These are phyloP conservation scores for Pseudochaenichthys georgianus DNA, from an alignment of 2,797 vertebrate genomes.

Conservation along the genomic window DNA sequence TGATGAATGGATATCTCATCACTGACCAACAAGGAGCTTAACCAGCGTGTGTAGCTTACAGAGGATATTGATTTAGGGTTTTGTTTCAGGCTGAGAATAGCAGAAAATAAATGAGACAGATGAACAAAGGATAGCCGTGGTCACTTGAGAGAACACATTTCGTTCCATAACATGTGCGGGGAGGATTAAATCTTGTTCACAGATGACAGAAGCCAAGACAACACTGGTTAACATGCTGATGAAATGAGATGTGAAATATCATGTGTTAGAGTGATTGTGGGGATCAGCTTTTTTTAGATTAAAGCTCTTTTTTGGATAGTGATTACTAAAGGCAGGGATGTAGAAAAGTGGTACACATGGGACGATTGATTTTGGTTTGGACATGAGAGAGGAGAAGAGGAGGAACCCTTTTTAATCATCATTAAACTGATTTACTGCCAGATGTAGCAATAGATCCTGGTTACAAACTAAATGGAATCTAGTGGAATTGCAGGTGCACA, in stretches of 20 bases:
- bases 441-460: background rate
- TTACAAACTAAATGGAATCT: background rate
- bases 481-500: background rate
- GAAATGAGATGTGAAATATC: background rate
- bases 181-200: slow-evolving; percentile 14
- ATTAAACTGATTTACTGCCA: slow-evolving; percentile 24
- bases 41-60: slow-evolving; percentile 34
- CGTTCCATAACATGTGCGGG: background rate
- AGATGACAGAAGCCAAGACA: background rate
- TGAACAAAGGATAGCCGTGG: slow-evolving; percentile 22
- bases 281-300: slow-evolving; percentile 3
- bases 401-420: slow-evolving; percentile 21
- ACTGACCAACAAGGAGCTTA: slow-evolving; percentile 32
- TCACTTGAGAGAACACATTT: slow-evolving; percentile 43
- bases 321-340: background rate
- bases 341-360: slow-evolving; percentile 13
- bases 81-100: slow-evolving; percentile 32
- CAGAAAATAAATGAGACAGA: slow-evolving; percentile 31
- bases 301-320: background rate
- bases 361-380: slow-evolving; percentile 29
- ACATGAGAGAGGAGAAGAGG: slow-evolving; percentile 2
- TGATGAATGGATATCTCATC: slow-evolving; percentile 60
- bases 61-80: slow-evolving; percentile 64
- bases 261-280: background rate
- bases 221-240: background rate